Percentiles rank a stretch among this genome's conserved stretches.
phyloP scores from a whole-genome alignment of 2,113 vertebrate species.

The Otis tarda region DNA sequence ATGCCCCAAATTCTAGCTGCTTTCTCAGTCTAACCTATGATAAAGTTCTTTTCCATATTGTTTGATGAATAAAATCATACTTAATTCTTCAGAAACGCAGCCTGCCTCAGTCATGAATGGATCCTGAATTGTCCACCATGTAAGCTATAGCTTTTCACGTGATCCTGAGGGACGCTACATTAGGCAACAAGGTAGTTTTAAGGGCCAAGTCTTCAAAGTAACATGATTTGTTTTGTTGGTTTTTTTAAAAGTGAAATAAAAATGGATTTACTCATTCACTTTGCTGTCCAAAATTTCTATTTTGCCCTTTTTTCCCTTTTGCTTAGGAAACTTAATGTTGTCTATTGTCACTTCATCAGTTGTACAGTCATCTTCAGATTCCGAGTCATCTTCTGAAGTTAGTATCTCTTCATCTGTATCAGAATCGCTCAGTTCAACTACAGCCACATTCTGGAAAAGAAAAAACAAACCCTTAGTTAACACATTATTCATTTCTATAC shows the following conservation, averaged over 20 bases:
- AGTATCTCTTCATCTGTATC: conserved; percentile 71
- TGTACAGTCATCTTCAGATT: conserved; percentile 67
- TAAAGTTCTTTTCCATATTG: background rate
- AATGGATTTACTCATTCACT: conserved; percentile 23
- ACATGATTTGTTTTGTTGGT: background rate
- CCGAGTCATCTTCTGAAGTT: conserved; percentile 63
- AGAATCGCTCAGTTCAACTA: conserved; percentile 84
- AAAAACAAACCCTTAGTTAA: background rate
- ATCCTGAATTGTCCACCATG: background rate
- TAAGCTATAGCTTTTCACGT: background rate
- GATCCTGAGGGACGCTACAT: background rate
- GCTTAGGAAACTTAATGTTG: conserved; percentile 83
- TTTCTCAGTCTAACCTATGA: background rate
- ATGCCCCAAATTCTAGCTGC: background rate
- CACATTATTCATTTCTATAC: background rate
- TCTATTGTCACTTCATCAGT: conserved; percentile 76
- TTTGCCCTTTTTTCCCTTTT: conserved; percentile 73
- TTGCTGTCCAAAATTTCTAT: conserved; percentile 83
- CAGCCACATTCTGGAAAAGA: conserved; percentile 82
- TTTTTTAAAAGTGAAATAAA: background rate
- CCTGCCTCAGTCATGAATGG: background rate
- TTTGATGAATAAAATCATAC: background rate
- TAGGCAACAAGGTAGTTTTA: background rate
- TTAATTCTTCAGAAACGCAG: background rate
- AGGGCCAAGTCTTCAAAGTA: background rate